A percentile compares a stretch with the other conserved stretches of the same genome.
phyloP scores from a whole-genome alignment of 2,888 invertebrate genomes.

The Drosophila suboccidentalis region DNA sequence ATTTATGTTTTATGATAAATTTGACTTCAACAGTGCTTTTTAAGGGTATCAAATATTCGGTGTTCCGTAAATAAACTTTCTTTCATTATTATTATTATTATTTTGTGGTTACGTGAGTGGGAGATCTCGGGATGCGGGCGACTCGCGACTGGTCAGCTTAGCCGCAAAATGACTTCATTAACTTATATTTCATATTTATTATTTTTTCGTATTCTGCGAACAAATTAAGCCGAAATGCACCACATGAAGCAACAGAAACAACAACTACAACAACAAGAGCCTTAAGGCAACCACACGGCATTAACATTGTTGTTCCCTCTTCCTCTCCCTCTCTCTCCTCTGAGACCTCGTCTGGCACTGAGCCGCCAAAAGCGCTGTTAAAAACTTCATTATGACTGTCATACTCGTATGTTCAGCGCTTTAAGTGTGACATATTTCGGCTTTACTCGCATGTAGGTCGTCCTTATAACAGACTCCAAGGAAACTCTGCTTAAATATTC shows the following conservation, averaged over 20 bases:
- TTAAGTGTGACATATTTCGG: constrained; percentile 75
- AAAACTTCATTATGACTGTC: constrained; percentile 77
- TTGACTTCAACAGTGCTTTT: too few species aligned
- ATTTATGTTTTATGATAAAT: too few species aligned
- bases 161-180: constrained; percentile 79
- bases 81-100: neutral
- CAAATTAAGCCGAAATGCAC: constrained; percentile 75
- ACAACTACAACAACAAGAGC: neutral
- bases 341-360: constrained; percentile 53
- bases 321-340: neutral
- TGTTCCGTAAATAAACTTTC: neutral
- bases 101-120: constrained; percentile 38
- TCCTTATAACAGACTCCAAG: constrained; percentile 3
- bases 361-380: constrained; percentile 79
- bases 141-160: constrained; percentile 43
- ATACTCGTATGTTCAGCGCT: constrained; percentile 44
- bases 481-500: neutral
- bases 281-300: constrained; percentile 15
- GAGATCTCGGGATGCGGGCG: constrained; percentile 29
- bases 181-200: constrained; percentile 69
- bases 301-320: constrained; percentile 39
- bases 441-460: constrained; percentile 38
- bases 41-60: neutral
- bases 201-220: constrained; percentile 62
- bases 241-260: constrained; percentile 39